A percentile compares a stretch with the other conserved stretches of the same genome.
Conservation (phyloP, 2,113 vertebrate species). For the Rynchops niger region DNA sequence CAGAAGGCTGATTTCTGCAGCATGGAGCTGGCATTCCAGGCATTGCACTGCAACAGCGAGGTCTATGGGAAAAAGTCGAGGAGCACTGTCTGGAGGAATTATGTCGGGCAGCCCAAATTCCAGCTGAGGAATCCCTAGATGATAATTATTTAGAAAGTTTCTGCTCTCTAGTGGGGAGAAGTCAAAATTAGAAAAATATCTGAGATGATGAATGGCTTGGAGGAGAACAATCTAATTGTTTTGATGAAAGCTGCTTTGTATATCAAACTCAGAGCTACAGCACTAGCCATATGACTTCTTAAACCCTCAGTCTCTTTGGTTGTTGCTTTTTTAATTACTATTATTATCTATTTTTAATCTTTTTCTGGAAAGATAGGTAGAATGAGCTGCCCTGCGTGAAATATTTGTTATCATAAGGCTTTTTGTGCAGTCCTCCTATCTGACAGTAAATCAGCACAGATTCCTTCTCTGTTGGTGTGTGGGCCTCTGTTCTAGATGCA, state of each 20-base stretch:
- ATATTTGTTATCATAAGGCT: background rate
- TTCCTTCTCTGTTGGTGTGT: background rate
- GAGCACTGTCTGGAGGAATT: conserved; percentile 60
- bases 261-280: background rate
- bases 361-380: background rate
- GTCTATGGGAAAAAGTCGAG: conserved; percentile 74
- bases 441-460: background rate
- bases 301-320: background rate
- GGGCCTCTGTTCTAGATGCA: background rate
- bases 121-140: conserved; percentile 64
- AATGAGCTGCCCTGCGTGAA: background rate
- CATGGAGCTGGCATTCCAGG: conserved; percentile 14
- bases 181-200: conserved; percentile 34
- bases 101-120: conserved; percentile 63
- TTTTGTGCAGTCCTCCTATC: background rate
- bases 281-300: background rate
- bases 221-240: conserved; percentile 16
- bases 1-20: background rate
- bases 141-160: conserved; percentile 53
- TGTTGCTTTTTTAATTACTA: background rate
- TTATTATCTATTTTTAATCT: background rate
- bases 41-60: background rate
- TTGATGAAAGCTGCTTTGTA: background rate
- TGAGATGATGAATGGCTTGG: conserved; percentile 9
- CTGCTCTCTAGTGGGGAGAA: conserved; percentile 11